A percentile compares a stretch with the other conserved stretches of the same genome.
Conservation (phyloP, 2,888 invertebrate genomes). For the Nomada fabriciana region DNA sequence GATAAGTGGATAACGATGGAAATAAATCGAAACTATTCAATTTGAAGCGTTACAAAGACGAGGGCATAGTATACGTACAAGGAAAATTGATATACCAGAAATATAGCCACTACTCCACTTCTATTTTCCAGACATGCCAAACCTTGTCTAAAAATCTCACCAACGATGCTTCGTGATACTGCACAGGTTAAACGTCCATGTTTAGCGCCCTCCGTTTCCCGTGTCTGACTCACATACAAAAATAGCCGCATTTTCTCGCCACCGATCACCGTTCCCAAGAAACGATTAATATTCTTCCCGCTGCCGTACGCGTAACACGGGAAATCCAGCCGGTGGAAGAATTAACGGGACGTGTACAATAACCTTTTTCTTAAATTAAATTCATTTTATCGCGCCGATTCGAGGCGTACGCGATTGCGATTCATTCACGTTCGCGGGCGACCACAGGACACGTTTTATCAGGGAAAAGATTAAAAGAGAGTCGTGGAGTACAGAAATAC, state of each 20-base stretch:
- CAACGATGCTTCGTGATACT: no score
- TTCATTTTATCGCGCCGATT: constrained; percentile 28
- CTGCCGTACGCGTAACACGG: not conserved
- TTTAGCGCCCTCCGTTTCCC: not conserved
- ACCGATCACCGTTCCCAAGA: not conserved
- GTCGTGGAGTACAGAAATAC: constrained; percentile 41
- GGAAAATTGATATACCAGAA: no score
- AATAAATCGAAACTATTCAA: no score
- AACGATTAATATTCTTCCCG: constrained; percentile 6
- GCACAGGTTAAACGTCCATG: not conserved
- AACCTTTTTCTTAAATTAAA: constrained; percentile 26
- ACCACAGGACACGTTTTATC: constrained; percentile 65
- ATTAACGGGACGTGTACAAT: constrained; percentile 8
- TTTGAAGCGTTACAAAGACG: no score
- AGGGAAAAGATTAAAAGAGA: constrained; percentile 59
- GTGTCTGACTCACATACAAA: not conserved
- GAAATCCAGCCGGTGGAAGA: not conserved
- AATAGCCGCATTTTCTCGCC: constrained; percentile 12
- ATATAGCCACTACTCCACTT: no score
- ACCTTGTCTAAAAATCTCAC: no score
- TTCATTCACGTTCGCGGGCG: constrained; percentile 49
- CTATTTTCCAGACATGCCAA: no score
- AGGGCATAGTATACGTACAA: no score
- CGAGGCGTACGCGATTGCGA: constrained; percentile 38
- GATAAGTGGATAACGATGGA: no score